phyloP scores from a whole-genome alignment of 1,140 invertebrate genomes.

The Pseudomyrmex concolor region DNA sequence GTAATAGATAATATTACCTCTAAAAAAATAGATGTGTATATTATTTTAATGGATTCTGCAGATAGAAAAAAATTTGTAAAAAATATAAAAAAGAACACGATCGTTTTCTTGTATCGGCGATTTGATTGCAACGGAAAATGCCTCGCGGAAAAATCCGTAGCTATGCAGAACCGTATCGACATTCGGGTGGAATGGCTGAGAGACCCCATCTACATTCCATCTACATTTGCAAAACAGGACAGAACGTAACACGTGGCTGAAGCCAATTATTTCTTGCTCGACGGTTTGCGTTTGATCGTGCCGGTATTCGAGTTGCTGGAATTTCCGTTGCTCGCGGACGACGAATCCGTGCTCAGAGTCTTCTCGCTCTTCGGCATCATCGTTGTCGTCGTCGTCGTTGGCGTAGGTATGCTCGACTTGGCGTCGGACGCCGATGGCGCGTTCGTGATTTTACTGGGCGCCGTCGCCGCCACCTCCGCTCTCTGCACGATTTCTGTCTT shows the following conservation, averaged over 20 bases:
- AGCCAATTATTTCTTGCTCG: slow-evolving; percentile 68
- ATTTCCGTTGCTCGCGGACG: slow-evolving; percentile 65
- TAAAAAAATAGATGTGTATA: not conserved
- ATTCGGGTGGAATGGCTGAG: not conserved
- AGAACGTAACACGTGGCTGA: slow-evolving; percentile 13
- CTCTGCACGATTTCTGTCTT: slow-evolving; percentile 75
- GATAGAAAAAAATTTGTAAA: slow-evolving; percentile 4
- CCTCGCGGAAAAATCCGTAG: not conserved
- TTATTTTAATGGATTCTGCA: not conserved
- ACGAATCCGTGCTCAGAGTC: slow-evolving; percentile 68
- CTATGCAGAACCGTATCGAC: not conserved
- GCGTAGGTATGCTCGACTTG: slow-evolving; percentile 73
- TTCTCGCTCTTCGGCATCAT: slow-evolving; percentile 66
- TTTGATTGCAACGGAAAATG: not conserved
- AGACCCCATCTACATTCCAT: slow-evolving; percentile 20
- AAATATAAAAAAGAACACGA: not conserved
- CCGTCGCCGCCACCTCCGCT: slow-evolving; percentile 68
- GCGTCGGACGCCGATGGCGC: slow-evolving; percentile 56
- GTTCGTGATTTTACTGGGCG: slow-evolving; percentile 58
- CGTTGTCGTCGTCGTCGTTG: slow-evolving; percentile 64
- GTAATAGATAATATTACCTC: slow-evolving; percentile 38
- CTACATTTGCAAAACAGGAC: slow-evolving; percentile 35
- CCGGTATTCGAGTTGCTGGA: slow-evolving; percentile 72
- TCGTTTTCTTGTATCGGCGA: not conserved
- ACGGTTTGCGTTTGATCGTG: slow-evolving; percentile 76